Evolutionary conservation across 1,140 invertebrate genomes (phyloP), one percentile per base, ranked within the genome.

Genomic region (Danaus plexippus): DNA sequence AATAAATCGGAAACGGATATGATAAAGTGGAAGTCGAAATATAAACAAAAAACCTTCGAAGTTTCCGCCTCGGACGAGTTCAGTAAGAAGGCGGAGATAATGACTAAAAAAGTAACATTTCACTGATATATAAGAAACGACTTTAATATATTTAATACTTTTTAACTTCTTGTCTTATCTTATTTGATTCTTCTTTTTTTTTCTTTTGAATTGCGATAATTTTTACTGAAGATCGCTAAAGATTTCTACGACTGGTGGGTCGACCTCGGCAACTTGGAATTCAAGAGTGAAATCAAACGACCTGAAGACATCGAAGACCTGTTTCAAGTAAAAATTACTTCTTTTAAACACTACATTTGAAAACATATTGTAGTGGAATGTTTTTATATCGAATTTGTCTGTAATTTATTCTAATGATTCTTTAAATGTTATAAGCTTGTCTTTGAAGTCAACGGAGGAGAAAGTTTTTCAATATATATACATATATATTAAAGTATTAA

Each of bases 161-260:
- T 47, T n/a, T n/a, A n/a, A n/a, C n/a, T n/a, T n/a, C n/a, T n/a
- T n/a, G n/a, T n/a, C n/a, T n/a, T 45, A 52, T 13, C 22, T 32
- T 2, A 9, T 50, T 11, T 50, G 48, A 3, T 50, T 10, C 9
- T 2, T 45, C 9, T 44, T 52, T 42, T 43, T n/a, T 40, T 11
- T 15, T 46, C 50, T 43, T 5, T 43, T 52, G 12, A 50, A 11
- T 43, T 22, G 15, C 40, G 46, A 59, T 41, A 42, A 50, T 57
- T 51, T 48, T 67, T 79, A 73, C 51, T 63, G 7, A 32, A 88
- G 87, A 89, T 89, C 46, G 84, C 87, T 9, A 75, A 76, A 52
- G 89, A 92, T 47, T 92, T 92, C 64, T 90, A 89, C 55, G 80
- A 89, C 2, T 92, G 91, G 91, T 78, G 91, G 69, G 79, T 84